Evolutionary conservation across 2,113 vertebrate species (phyloP).

Genomic region (Mohoua ochrocephala): DNA sequence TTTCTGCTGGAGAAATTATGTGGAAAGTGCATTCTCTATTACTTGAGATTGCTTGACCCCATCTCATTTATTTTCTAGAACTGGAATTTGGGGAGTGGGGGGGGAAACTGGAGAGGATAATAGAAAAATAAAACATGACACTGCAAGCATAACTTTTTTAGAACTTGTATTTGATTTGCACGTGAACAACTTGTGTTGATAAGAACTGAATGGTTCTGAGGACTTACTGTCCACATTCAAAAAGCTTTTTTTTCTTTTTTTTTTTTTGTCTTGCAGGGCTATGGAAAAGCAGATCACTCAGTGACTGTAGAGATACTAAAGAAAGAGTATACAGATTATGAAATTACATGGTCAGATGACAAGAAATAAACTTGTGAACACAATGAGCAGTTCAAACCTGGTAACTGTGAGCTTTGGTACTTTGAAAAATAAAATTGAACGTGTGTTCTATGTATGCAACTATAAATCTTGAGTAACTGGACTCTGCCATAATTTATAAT

Average conservation of each 20-base stretch:
- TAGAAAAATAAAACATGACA: not conserved
- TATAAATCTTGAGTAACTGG: not conserved
- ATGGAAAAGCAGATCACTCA: constrained; percentile 88
- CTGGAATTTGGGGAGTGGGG: rapidly evolving
- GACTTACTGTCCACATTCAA: not conserved
- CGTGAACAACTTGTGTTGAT: not conserved
- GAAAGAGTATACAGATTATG: constrained; percentile 76
- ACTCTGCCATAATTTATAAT: not conserved
- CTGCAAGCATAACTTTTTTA: not conserved
- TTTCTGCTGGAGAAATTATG: not conserved
- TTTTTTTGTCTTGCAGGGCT: constrained; percentile 72
- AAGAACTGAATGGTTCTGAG: not conserved
- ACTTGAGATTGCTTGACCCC: not conserved
- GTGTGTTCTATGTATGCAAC: not conserved
- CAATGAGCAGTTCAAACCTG: not conserved
- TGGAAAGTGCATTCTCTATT: not conserved
- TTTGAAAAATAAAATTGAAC: constrained; percentile 1
- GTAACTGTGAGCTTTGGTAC: not conserved
- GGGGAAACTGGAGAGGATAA: not conserved
- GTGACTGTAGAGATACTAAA: constrained; percentile 82
- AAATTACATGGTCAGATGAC: constrained; percentile 84
- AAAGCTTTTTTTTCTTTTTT: not conserved
- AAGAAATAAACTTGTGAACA: constrained; percentile 65
- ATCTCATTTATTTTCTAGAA: not conserved
- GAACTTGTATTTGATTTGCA: not conserved